Evolutionary conservation across 1,140 invertebrate genomes (phyloP).

Genomic region (Formica exsecta): DNA sequence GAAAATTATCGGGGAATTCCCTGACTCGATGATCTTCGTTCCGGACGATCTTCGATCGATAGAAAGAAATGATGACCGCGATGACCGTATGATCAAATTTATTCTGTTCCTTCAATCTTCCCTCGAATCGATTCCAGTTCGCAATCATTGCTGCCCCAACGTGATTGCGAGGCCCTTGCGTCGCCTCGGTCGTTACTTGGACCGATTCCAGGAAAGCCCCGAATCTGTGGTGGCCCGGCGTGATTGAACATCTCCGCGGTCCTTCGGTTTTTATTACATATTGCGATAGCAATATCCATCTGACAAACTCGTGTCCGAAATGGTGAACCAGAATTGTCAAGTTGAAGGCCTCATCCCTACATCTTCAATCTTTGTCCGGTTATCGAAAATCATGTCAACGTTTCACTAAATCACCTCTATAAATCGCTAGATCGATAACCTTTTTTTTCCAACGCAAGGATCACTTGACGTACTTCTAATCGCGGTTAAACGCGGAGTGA

Average conservation of each 20-base stretch:
- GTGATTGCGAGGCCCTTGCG: conserved; percentile 64
- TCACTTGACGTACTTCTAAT: conserved; percentile 16
- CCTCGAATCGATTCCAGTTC: conserved; percentile 64
- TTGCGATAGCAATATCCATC: conserved; percentile 34
- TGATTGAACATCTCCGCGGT: conserved; percentile 63
- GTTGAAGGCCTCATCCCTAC: neutral
- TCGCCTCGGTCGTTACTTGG: conserved; percentile 62
- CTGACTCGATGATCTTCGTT: neutral
- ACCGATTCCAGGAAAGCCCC: conserved; percentile 65
- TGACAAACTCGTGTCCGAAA: conserved; percentile 19
- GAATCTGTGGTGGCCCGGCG: conserved; percentile 61
- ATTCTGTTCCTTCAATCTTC: conserved; percentile 12
- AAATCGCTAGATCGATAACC: neutral
- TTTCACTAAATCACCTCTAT: neutral
- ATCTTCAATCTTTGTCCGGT: neutral
- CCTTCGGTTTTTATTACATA: conserved; percentile 49
- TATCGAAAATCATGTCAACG: neutral
- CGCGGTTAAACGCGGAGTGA: neutral
- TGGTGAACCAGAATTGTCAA: conserved; percentile 24
- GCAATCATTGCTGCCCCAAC: conserved; percentile 65
- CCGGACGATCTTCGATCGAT: neutral
- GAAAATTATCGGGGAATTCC: conserved; percentile 5
- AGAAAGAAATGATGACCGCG: neutral
- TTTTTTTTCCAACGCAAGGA: neutral
- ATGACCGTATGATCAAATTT: conserved; percentile 33